Base-by-base conservation (phyloP, 1,140 invertebrate species). In the Trichogramma pretiosum region DNA sequence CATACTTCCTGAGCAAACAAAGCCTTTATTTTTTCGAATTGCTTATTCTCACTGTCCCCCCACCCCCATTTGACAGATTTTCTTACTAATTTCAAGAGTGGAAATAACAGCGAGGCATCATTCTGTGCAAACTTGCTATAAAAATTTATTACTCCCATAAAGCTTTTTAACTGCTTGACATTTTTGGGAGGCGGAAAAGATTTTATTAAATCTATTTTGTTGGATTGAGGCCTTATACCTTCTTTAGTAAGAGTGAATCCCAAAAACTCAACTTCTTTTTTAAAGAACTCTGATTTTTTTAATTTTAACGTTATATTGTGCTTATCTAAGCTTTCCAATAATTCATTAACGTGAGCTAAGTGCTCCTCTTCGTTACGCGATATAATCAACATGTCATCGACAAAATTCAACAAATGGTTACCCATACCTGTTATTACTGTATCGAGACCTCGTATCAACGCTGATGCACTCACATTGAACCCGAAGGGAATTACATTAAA, bases 401-500 rank as follows among this genome's bases (percentile, higher is more conserved):
- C n/a, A 26, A 44, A 37, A 41, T 14, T 30, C 21, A 22, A n/a
- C 9, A 32, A 13, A 11, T 10, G 13, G 4, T 17, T 17, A n/a
- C 17, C 33, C 33, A n/a, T n/a, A n/a, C 33, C 30, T 17, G 28
- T 19, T 19, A 40, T 32, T 16, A 16, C 14, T 13, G 19, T 33
- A 21, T 33, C 9, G 7, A 23, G 19, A 11, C 18, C 14, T 14
- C 13, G 18, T 14, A 3, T 39, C 19, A 14, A 17, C 30, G 22
- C 14, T 19, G 36, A 42, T 49, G 4, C 22, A 28, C 42, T 23
- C 1, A 34, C 44, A 23, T 45, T 52, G 1, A 33, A 14, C 2
- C 34, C 45, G 34, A 48, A 43, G 7, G 36, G 40, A 2, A 52
- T 35, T 11, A 38, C 48, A 16, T 19, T 26, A 14, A 32, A 50